phyloP scores from a whole-genome alignment of 2,113 vertebrate species.

The Gobiocypris rarus region DNA sequence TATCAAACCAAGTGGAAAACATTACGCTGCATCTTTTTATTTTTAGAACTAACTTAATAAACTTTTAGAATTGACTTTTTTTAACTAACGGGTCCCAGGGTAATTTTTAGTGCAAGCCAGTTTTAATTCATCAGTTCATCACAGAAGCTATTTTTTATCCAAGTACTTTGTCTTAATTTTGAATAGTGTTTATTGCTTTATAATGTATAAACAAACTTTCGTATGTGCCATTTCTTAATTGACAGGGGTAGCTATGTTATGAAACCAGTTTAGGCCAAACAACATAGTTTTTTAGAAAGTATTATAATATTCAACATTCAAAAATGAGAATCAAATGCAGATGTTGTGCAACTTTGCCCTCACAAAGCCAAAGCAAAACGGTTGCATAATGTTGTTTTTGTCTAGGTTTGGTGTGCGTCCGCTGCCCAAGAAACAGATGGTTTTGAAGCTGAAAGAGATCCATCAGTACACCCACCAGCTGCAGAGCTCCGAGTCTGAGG shows the following conservation, averaged over 20 bases:
- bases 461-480: slow-evolving; percentile 93
- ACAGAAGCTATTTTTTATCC: no score
- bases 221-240: no score
- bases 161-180: no score
- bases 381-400: neutral
- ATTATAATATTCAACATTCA: neutral
- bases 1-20: neutral
- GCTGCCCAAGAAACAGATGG: slow-evolving; percentile 93
- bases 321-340: neutral
- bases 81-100: no score
- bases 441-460: slow-evolving; percentile 96
- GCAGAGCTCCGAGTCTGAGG: slow-evolving; percentile 80
- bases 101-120: no score
- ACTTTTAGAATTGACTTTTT: no score
- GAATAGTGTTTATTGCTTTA: no score
- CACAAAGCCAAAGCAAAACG: neutral
- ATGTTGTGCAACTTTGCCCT: neutral
- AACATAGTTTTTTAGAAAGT: neutral
- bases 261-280: neutral
- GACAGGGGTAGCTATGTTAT: neutral
- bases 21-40: no score
- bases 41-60: no score
- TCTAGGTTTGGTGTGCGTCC: slow-evolving; percentile 90
- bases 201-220: no score
- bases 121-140: no score